Evolutionary conservation across 2,113 vertebrate species (phyloP).

Genomic region (Crocuta crocuta): DNA sequence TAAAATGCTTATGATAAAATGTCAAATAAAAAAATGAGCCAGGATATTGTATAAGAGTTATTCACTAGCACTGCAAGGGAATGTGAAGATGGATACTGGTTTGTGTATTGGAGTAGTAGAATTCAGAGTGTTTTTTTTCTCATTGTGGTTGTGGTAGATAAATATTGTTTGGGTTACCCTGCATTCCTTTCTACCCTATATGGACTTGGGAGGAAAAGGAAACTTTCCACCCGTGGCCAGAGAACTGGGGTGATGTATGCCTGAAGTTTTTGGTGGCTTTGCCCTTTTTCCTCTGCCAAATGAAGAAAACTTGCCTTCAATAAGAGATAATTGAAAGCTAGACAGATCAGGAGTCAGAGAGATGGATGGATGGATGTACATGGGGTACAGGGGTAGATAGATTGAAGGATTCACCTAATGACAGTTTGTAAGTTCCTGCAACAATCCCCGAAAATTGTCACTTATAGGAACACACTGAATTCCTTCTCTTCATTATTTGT

Average conservation of each 20-base stretch:
- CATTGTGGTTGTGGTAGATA: background rate
- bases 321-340: background rate
- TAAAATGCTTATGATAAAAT: conserved; percentile 23
- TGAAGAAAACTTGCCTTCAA: background rate
- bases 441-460: background rate
- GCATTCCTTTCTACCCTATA: background rate
- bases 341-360: background rate
- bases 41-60: background rate
- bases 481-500: background rate
- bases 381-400: background rate
- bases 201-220: background rate
- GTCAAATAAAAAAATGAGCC: background rate
- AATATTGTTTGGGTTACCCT: background rate
- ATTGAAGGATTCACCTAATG: background rate
- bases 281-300: background rate
- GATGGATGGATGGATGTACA: background rate
- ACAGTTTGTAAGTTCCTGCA: background rate
- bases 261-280: background rate
- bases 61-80: background rate
- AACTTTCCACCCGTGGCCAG: background rate
- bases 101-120: background rate
- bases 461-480: background rate
- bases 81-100: background rate
- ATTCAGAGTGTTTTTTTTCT: background rate
- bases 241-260: background rate